phyloP scores from a whole-genome alignment of 2,113 vertebrate species.

The Edolisoma coerulescens region DNA sequence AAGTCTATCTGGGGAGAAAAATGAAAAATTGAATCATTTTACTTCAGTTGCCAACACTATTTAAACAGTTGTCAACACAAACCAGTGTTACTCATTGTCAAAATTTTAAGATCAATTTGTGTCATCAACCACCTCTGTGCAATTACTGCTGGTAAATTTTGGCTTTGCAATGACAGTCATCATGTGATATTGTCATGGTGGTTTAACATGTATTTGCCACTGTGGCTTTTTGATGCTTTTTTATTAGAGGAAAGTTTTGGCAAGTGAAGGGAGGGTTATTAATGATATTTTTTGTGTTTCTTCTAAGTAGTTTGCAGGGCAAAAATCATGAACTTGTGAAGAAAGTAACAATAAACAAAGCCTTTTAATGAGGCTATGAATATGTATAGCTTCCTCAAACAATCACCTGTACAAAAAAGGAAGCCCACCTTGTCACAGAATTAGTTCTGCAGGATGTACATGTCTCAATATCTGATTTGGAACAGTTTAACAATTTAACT shows the following conservation, averaged over 20 bases:
- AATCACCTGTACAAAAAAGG: neutral
- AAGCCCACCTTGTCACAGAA: neutral
- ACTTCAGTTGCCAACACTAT: neutral
- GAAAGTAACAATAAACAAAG: neutral
- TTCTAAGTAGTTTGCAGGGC: neutral
- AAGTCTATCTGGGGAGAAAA: neutral
- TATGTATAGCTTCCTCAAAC: neutral
- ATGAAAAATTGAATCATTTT: neutral
- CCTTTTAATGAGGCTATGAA: neutral
- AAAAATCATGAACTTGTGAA: neutral
- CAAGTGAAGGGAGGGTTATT: neutral
- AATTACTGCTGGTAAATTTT: neutral
- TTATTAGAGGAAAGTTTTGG: neutral
- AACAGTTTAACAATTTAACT: neutral
- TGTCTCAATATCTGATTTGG: neutral
- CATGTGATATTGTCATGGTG: neutral
- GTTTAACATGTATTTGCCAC: neutral
- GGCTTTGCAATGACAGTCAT: neutral
- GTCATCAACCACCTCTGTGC: neutral
- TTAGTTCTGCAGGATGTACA: neutral
- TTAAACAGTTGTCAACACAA: neutral
- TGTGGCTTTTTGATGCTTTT: neutral
- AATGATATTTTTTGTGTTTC: neutral
- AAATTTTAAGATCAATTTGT: neutral
- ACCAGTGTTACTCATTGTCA: neutral